phyloP scores from a whole-genome alignment of 1,140 invertebrate genomes.

The Anadara kagoshimensis region DNA sequence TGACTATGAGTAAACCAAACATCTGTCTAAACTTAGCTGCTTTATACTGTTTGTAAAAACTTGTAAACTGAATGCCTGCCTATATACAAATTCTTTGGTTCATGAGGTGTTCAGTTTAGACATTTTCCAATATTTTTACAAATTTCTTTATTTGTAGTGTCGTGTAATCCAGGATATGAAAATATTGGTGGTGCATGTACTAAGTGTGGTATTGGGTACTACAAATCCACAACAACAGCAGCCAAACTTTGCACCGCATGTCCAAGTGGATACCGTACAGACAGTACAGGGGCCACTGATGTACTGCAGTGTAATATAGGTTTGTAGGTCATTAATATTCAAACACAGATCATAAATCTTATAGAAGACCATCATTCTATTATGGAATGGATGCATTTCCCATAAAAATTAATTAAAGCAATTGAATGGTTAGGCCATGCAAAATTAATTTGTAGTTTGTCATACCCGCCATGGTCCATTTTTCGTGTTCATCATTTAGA shows the following conservation, averaged over 20 bases:
- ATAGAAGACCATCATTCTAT: too few species aligned
- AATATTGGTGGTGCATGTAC: constrained; percentile 32
- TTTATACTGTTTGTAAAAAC: background rate
- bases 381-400: too few species aligned
- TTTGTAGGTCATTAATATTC: background rate
- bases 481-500: too few species aligned
- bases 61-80: background rate
- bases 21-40: too few species aligned
- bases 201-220: constrained; percentile 44
- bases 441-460: too few species aligned
- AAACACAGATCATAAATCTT: background rate
- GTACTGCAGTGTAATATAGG: constrained; percentile 28
- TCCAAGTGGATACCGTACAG: constrained; percentile 38
- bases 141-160: constrained; percentile 16
- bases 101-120: background rate
- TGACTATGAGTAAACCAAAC: too few species aligned
- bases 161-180: constrained; percentile 33
- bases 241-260: constrained; percentile 35
- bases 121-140: background rate
- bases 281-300: constrained; percentile 23
- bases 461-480: too few species aligned
- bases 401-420: too few species aligned
- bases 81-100: background rate
- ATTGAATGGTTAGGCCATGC: too few species aligned
- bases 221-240: constrained; percentile 23